phyloP scores from a whole-genome alignment of 1,140 invertebrate species.

The Sesamia nonagrioides region DNA sequence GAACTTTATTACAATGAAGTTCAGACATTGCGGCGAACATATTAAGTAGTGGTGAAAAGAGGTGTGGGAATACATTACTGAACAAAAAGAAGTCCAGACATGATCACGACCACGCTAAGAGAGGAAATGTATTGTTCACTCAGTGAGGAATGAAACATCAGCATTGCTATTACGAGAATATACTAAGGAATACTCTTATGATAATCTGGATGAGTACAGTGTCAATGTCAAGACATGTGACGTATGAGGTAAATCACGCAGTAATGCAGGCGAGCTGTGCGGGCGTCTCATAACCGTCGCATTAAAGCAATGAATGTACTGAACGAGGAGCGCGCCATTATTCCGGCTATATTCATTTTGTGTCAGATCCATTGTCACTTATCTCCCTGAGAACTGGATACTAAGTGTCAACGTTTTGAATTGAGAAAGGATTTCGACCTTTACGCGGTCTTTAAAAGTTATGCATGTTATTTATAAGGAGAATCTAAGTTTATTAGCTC shows the following conservation, averaged over 20 bases:
- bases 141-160: constrained; percentile 6
- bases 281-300: constrained; percentile 50
- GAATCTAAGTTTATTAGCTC: too few species aligned
- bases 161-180: constrained; percentile 4
- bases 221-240: constrained; percentile 16
- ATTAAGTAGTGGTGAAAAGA: constrained; percentile 37
- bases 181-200: constrained; percentile 17
- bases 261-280: constrained; percentile 35
- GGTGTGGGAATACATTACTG: constrained; percentile 47
- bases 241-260: constrained; percentile 29
- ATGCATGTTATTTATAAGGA: background rate
- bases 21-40: constrained; percentile 32
- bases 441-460: background rate
- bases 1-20: constrained; percentile 51
- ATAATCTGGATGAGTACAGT: constrained; percentile 26
- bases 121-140: constrained; percentile 1
- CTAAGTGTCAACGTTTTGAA: constrained; percentile 15
- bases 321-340: constrained; percentile 48
- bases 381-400: constrained; percentile 34
- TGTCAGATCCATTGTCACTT: constrained; percentile 59
- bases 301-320: constrained; percentile 52
- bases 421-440: constrained; percentile 10
- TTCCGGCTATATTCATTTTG: constrained; percentile 65
- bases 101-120: constrained; percentile 15
- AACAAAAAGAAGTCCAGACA: constrained; percentile 24